Evolutionary conservation across 2,113 vertebrate genomes (phyloP).

Genomic region (Anarhynchus alexandrinus): DNA sequence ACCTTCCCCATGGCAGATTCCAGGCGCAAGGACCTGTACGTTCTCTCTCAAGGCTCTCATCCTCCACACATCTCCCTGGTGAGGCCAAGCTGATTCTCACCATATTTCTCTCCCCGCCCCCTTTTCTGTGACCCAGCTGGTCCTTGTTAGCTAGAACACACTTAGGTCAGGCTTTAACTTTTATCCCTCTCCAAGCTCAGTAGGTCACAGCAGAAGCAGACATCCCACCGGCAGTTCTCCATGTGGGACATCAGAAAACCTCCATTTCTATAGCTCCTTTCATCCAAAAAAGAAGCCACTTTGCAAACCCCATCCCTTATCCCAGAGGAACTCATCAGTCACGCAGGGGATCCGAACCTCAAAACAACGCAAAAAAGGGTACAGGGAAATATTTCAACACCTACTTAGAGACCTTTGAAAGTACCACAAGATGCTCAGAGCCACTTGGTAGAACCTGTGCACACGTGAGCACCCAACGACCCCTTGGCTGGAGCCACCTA

Average conservation of each 20-base stretch:
- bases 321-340: neutral
- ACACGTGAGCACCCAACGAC: neutral
- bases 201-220: neutral
- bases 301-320: neutral
- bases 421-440: neutral
- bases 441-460: neutral
- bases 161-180: constrained; percentile 16
- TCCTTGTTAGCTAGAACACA: constrained; percentile 4
- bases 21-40: neutral
- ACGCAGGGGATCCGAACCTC: neutral
- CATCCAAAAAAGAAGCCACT: neutral
- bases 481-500: neutral
- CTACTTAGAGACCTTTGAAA: neutral
- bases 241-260: neutral
- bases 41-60: neutral
- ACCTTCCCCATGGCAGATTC: neutral
- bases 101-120: neutral
- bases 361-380: neutral
- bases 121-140: neutral
- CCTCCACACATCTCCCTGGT: neutral
- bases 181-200: constrained; percentile 26
- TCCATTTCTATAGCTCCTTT: neutral
- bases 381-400: neutral
- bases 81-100: neutral
- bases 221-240: neutral